Evolutionary conservation across 2,113 vertebrate genomes (phyloP).

Genomic region (Heptranchias perlo): DNA sequence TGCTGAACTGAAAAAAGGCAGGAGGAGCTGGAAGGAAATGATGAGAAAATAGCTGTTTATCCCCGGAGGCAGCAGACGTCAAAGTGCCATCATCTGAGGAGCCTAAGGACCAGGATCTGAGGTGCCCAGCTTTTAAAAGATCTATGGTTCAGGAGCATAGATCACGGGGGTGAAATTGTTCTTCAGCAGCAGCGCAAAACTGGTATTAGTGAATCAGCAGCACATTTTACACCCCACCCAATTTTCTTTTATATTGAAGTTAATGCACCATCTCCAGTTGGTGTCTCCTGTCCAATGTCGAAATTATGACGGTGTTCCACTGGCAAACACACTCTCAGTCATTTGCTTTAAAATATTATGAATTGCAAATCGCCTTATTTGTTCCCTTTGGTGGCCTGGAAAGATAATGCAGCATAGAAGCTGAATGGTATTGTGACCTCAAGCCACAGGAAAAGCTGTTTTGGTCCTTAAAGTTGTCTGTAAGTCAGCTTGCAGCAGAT

Average conservation of each 20-base stretch:
- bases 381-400: slow-evolving; percentile 22
- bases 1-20: neutral
- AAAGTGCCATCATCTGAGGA: neutral
- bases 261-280: neutral
- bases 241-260: neutral
- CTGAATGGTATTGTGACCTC: neutral
- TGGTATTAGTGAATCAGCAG: neutral
- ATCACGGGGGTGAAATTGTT: neutral
- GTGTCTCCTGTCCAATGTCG: slow-evolving; percentile 11
- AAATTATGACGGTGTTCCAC: neutral
- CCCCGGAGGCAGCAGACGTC: neutral
- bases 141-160: neutral
- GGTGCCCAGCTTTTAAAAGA: neutral
- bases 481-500: slow-evolving; percentile 20
- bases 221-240: neutral
- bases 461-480: slow-evolving; percentile 31
- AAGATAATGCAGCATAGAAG: slow-evolving; percentile 5
- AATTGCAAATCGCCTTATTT: slow-evolving; percentile 16
- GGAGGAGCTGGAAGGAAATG: neutral
- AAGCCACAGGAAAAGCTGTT: neutral
- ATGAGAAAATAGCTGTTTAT: neutral
- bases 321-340: neutral
- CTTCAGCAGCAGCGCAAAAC: neutral
- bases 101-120: neutral
- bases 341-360: neutral